Evolutionary conservation across 2,888 invertebrate species (phyloP).

Genomic region (Mythimna loreyi): DNA sequence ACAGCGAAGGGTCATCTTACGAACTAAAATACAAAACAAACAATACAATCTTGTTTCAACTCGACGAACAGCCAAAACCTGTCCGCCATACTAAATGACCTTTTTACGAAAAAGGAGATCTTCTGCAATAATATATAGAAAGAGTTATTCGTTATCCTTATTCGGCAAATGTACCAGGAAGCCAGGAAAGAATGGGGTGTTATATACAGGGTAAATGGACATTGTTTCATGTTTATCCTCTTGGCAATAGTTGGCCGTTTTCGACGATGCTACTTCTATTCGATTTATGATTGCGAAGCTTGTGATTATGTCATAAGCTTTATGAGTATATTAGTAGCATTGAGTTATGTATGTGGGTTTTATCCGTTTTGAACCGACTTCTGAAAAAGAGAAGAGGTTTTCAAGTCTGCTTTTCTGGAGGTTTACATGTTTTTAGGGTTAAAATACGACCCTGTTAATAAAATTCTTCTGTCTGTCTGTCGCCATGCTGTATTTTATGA

Average conservation of each 20-base stretch:
- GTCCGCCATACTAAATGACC: conserved; percentile 13
- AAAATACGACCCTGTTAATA: too few species aligned
- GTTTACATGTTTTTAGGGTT: neutral
- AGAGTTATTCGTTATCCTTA: conserved; percentile 34
- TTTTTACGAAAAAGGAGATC: conserved; percentile 8
- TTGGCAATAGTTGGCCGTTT: conserved; percentile 43
- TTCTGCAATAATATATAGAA: conserved; percentile 44
- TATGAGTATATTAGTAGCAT: conserved; percentile 2
- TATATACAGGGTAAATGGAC: conserved; percentile 25
- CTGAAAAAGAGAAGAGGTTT: neutral
- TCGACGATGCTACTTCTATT: conserved; percentile 11
- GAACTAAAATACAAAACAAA: neutral
- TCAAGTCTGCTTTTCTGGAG: too few species aligned
- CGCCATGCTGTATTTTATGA: too few species aligned
- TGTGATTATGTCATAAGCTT: conserved; percentile 55
- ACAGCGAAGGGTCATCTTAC: too few species aligned
- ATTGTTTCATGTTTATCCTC: conserved; percentile 45
- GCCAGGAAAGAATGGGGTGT: conserved; percentile 33
- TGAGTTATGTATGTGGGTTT: neutral
- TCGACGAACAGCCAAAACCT: conserved; percentile 7
- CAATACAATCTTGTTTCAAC: conserved; percentile 1
- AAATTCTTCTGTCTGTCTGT: too few species aligned
- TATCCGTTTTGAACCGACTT: neutral
- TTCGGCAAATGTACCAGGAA: conserved; percentile 42
- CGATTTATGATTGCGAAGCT: conserved; percentile 49